These are phyloP conservation scores for Agrochola litura DNA, from an alignment of 2,888 invertebrate genomes.

Conservation along the genomic window DNA sequence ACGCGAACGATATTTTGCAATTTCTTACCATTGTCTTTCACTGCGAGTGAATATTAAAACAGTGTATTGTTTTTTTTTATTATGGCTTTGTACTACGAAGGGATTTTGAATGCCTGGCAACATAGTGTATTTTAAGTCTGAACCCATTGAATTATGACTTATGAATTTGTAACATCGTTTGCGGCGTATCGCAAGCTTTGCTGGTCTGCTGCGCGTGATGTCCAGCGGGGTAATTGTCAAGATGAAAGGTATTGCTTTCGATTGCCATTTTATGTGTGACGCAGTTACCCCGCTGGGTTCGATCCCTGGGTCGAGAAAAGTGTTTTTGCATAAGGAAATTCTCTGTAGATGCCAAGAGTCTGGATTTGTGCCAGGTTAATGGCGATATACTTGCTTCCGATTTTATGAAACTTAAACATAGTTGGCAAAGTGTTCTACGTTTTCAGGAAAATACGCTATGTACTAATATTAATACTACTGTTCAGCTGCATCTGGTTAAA, in stretches of 20 bases:
- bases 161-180: background rate
- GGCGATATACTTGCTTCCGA: background rate
- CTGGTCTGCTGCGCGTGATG: background rate
- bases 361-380: background rate
- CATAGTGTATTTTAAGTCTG: background rate
- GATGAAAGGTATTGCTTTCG: no score
- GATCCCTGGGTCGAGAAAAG: background rate
- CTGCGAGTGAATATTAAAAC: constrained; percentile 15
- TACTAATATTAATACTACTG: background rate
- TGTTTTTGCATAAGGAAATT: no score
- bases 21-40: background rate
- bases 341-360: no score
- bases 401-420: background rate
- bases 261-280: no score
- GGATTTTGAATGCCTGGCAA: background rate
- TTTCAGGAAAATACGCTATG: background rate
- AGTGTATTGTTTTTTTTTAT: constrained; percentile 8
- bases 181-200: no score
- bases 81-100: background rate
- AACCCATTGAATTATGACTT: background rate
- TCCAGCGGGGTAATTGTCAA: no score
- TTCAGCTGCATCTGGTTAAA: background rate
- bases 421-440: background rate
- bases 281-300: background rate
- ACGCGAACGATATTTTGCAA: background rate